These are phyloP conservation scores for Sclerurus mexicanus DNA, from an alignment of 2,113 vertebrate species.

Conservation along the genomic window DNA sequence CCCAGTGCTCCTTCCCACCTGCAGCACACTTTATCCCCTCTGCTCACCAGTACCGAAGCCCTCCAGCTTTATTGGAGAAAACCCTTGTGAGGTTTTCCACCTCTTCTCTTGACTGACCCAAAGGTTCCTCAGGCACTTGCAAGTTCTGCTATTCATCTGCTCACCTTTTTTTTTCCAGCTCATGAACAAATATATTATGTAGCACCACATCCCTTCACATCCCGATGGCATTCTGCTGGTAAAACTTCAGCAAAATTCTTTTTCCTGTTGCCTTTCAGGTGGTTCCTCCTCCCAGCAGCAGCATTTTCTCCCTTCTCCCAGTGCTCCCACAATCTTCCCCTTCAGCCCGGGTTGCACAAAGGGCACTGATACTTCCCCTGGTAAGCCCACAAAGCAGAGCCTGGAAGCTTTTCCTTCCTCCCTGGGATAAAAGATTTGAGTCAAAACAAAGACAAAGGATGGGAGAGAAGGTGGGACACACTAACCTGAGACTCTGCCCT, in stretches of 20 bases:
- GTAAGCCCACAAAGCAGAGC: not conserved
- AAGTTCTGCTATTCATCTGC: not conserved
- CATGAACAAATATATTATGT: accelerated
- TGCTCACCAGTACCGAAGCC: not conserved
- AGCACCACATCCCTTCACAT: not conserved
- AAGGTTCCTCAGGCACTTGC: not conserved
- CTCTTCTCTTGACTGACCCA: not conserved
- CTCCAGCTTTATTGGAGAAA: not conserved
- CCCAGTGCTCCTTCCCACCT: not conserved
- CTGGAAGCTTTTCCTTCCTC: not conserved
- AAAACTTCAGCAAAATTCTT: not conserved
- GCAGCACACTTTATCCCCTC: not conserved
- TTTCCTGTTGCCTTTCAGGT: not conserved
- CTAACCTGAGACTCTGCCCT: not conserved
- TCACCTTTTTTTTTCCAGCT: not conserved
- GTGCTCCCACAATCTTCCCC: accelerated
- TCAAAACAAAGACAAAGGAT: not conserved
- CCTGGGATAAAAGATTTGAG: not conserved
- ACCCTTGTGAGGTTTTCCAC: not conserved
- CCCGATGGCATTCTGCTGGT: not conserved
- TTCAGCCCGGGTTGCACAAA: not conserved
- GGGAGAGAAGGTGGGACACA: not conserved
- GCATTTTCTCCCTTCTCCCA: not conserved
- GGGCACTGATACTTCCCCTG: not conserved
- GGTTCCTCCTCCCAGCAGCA: not conserved